Base-by-base conservation (phyloP, 2,888 invertebrate genomes). In the Notodonta dromedarius region DNA sequence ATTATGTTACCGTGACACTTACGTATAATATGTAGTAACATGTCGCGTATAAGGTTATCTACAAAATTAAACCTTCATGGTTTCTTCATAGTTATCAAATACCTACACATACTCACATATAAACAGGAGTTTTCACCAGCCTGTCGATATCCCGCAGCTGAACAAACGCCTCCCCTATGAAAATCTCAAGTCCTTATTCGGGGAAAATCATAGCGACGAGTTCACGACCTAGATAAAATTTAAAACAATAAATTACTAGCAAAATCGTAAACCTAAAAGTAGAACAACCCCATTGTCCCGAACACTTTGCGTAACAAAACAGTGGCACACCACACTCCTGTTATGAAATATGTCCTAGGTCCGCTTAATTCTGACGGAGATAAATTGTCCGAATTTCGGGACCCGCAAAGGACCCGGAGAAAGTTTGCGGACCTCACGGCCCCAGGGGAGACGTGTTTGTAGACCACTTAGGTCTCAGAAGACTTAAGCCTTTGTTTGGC, bases 301-400 rank as follows among this genome's bases (percentile, higher is more conserved):
- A 32, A 52, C 13, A 52, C 52, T 52, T 52, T 16, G 13, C 32
- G 32, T 52, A 53, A 65, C 67, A 54, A 69, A 62, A 60, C 46
- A 64, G 61, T 51, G 64, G 59, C 67, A 40, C 48, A 14, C 52
- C 51, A 24, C 42, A 55, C 42, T 59, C 13, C 66, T 53, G 53
- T 68, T 66, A 69, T 65, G 66, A 72, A 64, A 72, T 69, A 72
- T 65, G 62, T 32, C 52, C 52, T 32, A 52, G 52, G 58, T 56
- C 58, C 54, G 54, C 53, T 42, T 46, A 51, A 51, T 24, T 46
- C 42, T 61, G 74, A 70, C 67, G 63, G 64, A 65, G 71, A 74
- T 61, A 71, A 74, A 73, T 69, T 61, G 58, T 58, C 52, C 14
- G 51, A 71, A 74, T 55, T 67, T 62, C 52, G 60, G 42, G 24